Conservation (phyloP, 2,797 vertebrate species). For the Podarcis siculus region DNA sequence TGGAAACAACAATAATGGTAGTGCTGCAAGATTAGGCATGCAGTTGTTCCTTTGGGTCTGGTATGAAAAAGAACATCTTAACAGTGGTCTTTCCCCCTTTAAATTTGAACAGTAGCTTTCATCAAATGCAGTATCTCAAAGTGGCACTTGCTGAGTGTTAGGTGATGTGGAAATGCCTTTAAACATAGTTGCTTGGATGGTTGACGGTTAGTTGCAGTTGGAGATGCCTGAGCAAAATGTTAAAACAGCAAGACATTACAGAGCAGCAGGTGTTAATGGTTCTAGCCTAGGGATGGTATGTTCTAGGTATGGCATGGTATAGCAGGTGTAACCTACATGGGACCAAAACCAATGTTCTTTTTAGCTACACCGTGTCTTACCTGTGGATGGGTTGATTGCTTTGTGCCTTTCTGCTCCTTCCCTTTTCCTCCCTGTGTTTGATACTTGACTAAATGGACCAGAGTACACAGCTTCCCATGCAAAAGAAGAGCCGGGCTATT, state of each 20-base stretch:
- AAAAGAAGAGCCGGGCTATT: conserved; percentile 81
- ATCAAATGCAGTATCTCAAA: background rate
- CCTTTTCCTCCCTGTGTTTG: conserved; percentile 74
- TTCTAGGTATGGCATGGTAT: background rate
- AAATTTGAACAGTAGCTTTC: background rate
- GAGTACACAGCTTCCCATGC: conserved; percentile 81
- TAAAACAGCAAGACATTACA: background rate
- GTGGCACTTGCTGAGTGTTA: background rate
- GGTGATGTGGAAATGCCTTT: background rate
- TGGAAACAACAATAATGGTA: background rate
- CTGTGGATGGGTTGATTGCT: conserved; percentile 64
- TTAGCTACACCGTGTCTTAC: conserved; percentile 61
- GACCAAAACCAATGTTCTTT: conserved; percentile 1
- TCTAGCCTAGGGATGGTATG: background rate
- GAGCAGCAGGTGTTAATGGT: background rate
- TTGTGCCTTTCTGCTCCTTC: background rate
- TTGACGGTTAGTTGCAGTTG: background rate
- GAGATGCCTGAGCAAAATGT: background rate
- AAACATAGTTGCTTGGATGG: background rate
- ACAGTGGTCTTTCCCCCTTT: background rate
- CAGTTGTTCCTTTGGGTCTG: background rate
- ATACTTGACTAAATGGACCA: conserved; percentile 84
- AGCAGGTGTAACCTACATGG: background rate
- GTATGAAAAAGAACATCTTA: background rate
- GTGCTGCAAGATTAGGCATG: background rate